Conservation (phyloP, 2,797 vertebrate species). For the Hippocampus kuda region DNA sequence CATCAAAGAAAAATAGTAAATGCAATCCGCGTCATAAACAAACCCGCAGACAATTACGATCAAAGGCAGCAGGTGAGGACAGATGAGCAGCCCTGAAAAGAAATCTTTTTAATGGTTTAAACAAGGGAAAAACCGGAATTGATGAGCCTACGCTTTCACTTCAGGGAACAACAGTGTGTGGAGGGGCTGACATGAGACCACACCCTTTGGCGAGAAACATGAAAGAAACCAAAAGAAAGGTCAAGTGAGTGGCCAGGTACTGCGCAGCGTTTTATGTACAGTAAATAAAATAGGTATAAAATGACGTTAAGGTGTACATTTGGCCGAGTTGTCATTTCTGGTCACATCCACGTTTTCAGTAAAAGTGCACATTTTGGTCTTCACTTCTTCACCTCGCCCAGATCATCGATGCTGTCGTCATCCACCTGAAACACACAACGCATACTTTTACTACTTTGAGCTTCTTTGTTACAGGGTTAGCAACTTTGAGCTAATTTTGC, state of each 20-base stretch:
- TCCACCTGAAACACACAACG: conserved; percentile 72
- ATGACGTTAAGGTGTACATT: conserved; percentile 75
- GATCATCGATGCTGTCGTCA: conserved; percentile 95
- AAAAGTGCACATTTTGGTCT: conserved; percentile 71
- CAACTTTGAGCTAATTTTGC: not conserved
- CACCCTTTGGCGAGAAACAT: conserved; percentile 81
- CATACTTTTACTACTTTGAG: not conserved
- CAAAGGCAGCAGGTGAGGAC: not conserved
- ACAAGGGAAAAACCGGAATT: conserved; percentile 59
- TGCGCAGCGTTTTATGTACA: conserved; percentile 74
- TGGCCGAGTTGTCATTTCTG: conserved; percentile 66
- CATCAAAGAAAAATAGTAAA: not conserved
- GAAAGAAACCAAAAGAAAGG: conserved; percentile 61
- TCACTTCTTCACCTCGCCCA: conserved; percentile 99
- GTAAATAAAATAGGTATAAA: conserved; percentile 80
- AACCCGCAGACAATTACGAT: not conserved
- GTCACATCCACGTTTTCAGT: conserved; percentile 64
- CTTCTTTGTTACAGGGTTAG: not conserved
- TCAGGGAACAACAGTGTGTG: conserved; percentile 65
- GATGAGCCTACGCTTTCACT: conserved; percentile 78
- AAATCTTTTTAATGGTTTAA: conserved; percentile 6
- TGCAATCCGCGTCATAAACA: not conserved
- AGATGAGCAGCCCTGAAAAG: conserved; percentile 10
- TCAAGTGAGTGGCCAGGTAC: conserved; percentile 62
- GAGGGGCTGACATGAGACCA: conserved; percentile 68